phyloP scores from a whole-genome alignment of 2,888 invertebrate species.

The Drosophila silvestris region DNA sequence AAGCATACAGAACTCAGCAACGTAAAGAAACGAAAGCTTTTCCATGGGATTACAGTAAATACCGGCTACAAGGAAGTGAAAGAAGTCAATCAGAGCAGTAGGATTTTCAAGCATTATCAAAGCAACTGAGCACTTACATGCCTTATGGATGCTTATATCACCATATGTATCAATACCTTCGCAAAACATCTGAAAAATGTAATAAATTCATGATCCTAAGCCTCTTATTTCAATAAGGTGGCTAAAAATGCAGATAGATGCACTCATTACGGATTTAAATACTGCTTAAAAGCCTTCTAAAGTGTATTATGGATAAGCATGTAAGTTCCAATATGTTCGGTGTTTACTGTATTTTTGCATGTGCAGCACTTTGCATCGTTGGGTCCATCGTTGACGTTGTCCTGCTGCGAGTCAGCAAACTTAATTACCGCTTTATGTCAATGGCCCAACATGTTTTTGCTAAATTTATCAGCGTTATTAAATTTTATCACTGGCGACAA shows the following conservation, averaged over 20 bases:
- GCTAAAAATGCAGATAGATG: not conserved
- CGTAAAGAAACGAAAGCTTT: slow-evolving; percentile 57
- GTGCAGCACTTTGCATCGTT: slow-evolving; percentile 25
- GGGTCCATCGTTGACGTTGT: slow-evolving; percentile 29
- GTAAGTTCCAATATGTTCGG: not conserved
- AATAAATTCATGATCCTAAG: not conserved
- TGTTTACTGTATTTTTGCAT: slow-evolving; percentile 26
- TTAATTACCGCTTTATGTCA: slow-evolving; percentile 85
- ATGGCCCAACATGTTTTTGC: slow-evolving; percentile 84
- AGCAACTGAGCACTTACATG: not conserved
- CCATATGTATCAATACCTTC: not conserved
- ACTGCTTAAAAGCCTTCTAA: not conserved
- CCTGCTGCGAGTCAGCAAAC: slow-evolving; percentile 74
- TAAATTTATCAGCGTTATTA: slow-evolving; percentile 84
- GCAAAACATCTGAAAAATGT: not conserved
- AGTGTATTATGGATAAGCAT: not conserved
- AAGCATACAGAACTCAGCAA: slow-evolving; percentile 33
- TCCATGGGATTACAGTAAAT: slow-evolving; percentile 60
- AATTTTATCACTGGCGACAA: slow-evolving; percentile 83
- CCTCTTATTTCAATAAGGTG: accelerated
- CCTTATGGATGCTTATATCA: not conserved
- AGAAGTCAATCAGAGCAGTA: not conserved
- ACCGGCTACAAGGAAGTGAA: slow-evolving; percentile 6
- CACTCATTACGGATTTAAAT: not conserved
- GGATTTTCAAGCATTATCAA: not conserved